Evolutionary conservation across 30 jellyfish, hydroid and myxozoan species (phyloP).

Genomic region (Cassiopea andromeda): DNA sequence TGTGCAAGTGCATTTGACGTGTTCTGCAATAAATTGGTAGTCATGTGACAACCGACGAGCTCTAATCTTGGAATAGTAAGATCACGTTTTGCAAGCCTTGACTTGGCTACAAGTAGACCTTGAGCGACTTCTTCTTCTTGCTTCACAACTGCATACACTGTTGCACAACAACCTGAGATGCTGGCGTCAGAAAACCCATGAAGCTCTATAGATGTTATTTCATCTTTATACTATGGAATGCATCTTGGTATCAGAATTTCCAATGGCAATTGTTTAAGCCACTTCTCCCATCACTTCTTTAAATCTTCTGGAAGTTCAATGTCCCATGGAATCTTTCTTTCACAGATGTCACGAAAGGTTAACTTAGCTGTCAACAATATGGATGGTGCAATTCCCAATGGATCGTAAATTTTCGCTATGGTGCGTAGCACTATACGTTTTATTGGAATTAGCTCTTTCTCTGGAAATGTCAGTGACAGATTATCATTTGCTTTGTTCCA

Average conservation of each 20-base stretch:
- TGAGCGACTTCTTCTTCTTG: conserved; percentile 46
- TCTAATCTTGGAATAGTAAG: conserved; percentile 80
- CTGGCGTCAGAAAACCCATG: conserved; percentile 89
- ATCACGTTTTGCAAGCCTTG: conserved; percentile 62
- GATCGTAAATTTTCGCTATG: conserved; percentile 64
- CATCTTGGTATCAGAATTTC: conserved; percentile 66
- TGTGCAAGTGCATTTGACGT: conserved; percentile 32
- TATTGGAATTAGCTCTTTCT: conserved; percentile 3
- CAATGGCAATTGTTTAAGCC: conserved; percentile 51
- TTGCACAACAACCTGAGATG: conserved; percentile 65
- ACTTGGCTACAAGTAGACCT: conserved; percentile 64
- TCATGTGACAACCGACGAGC: conserved; percentile 74
- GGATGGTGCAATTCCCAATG: conserved; percentile 70
- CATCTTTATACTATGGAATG: conserved; percentile 21
- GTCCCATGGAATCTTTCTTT: conserved; percentile 76
- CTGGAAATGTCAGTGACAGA: conserved; percentile 53
- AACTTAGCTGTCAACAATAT: conserved; percentile 45
- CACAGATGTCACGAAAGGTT: conserved; percentile 63
- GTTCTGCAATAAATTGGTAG: conserved; percentile 51
- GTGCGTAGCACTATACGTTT: conserved; percentile 49
- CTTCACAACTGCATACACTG: conserved; percentile 56
- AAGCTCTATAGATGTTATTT: conserved; percentile 35
- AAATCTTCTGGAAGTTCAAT: conserved; percentile 40
- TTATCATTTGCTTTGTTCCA: conserved; percentile 77
- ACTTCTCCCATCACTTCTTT: conserved; percentile 49